A percentile compares a stretch with the other conserved stretches of the same genome.
Evolutionary conservation across 2,888 invertebrate species (phyloP).

Genomic region (Dilophus febrilis): DNA sequence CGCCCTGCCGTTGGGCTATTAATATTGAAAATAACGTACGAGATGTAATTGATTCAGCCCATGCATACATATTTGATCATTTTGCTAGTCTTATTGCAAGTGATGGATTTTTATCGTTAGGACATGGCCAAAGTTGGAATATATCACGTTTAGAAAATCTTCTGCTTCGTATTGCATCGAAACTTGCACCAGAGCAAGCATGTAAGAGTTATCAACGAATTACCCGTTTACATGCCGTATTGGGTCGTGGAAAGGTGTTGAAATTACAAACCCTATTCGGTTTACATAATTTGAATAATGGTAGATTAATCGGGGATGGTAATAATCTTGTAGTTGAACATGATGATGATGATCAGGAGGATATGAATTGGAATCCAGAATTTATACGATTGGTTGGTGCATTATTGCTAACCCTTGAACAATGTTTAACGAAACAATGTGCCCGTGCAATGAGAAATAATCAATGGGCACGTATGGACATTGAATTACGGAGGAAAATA

Average conservation of each 20-base stretch:
- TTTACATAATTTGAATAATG: constrained; percentile 13
- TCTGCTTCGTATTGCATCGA: constrained; percentile 58
- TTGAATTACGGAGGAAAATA: constrained; percentile 41
- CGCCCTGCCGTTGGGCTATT: constrained; percentile 70
- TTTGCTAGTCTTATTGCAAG: constrained; percentile 57
- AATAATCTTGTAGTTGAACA: constrained; percentile 19
- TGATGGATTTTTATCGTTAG: constrained; percentile 45
- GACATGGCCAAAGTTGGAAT: constrained; percentile 54
- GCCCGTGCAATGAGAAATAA: constrained; percentile 43
- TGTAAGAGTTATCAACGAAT: constrained; percentile 52
- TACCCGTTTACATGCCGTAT: constrained; percentile 26
- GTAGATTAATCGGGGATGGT: constrained; percentile 9
- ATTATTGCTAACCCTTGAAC: constrained; percentile 48
- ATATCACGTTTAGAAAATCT: constrained; percentile 62
- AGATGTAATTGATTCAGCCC: constrained; percentile 62
- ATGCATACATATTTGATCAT: constrained; percentile 61
- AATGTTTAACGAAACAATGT: constrained; percentile 53
- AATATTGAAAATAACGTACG: constrained; percentile 49
- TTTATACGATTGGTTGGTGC: constrained; percentile 42
- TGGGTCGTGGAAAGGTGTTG: constrained; percentile 28
- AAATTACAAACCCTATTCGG: constrained; percentile 24
- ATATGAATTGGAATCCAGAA: constrained; percentile 34
- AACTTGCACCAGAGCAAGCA: constrained; percentile 64
- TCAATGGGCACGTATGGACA: constrained; percentile 46
- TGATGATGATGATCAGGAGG: constrained; percentile 25